These are phyloP conservation scores for Branchinecta lindahli DNA, from an alignment of 1,140 invertebrate species.

Conservation along the genomic window DNA sequence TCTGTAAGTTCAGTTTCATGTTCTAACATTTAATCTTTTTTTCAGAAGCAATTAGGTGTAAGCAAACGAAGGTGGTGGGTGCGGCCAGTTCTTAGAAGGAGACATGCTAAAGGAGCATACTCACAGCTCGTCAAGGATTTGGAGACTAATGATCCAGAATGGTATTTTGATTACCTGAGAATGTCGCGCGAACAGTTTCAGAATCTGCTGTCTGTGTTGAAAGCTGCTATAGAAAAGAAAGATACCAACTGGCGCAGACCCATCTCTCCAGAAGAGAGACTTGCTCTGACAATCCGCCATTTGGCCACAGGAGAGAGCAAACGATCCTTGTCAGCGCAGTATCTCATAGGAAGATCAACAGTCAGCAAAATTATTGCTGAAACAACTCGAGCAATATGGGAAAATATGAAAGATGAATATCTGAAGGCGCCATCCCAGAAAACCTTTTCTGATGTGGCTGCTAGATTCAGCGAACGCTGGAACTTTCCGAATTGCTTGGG, in stretches of 20 bases:
- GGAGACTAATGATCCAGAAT: background rate
- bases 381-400: background rate
- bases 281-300: background rate
- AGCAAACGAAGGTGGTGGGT: conserved; percentile 3
- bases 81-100: background rate
- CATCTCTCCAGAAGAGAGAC: background rate
- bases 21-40: background rate
- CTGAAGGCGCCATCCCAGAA: background rate
- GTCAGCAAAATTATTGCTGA: background rate
- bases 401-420: background rate
- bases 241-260: background rate
- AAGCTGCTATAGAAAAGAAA: background rate
- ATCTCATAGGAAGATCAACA: background rate
- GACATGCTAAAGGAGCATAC: background rate
- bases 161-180: background rate
- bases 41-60: background rate
- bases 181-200: background rate
- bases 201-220: background rate
- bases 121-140: background rate
- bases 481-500: background rate
- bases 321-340: background rate
- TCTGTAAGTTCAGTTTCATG: too few relatives aligned
- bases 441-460: background rate
- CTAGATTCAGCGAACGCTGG: background rate
- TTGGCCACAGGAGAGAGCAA: background rate